Conservation (phyloP, 1,140 invertebrate genomes). For the Ostrea denselamellosa region DNA sequence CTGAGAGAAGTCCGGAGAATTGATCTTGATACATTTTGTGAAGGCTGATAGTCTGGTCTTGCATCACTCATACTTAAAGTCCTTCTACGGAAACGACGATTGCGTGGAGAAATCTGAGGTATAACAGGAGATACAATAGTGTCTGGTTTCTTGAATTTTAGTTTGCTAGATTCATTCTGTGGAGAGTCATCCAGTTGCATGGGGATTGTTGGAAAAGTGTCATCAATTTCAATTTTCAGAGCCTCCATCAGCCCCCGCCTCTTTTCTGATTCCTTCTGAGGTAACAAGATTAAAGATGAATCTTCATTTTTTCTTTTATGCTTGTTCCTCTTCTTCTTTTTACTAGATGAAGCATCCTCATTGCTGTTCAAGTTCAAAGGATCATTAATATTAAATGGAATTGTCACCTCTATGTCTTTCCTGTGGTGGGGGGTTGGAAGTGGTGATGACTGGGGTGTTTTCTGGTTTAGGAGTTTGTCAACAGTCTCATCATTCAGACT, state of each 20-base stretch:
- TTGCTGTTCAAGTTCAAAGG: conserved; percentile 90
- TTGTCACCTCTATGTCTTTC: conserved; percentile 92
- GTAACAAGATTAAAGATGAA: background rate
- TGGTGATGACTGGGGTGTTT: conserved; percentile 92
- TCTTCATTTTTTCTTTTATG: conserved; percentile 72
- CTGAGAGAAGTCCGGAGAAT: conserved; percentile 58
- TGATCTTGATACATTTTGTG: conserved; percentile 66
- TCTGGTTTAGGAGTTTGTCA: conserved; percentile 88
- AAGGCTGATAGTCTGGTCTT: conserved; percentile 53
- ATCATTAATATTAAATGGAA: conserved; percentile 94
- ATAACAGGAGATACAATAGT: conserved; percentile 96
- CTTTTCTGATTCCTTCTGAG: conserved; percentile 53
- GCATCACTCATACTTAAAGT: conserved; percentile 63
- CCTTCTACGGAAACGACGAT: conserved; percentile 81
- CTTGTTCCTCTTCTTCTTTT: conserved; percentile 79
- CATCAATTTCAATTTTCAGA: conserved; percentile 70
- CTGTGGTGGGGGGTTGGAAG: conserved; percentile 90
- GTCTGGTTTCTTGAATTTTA: conserved; percentile 79
- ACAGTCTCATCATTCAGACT: conserved; percentile 92
- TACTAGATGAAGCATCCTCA: conserved; percentile 82
- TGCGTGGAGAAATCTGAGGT: conserved; percentile 87
- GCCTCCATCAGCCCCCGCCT: conserved; percentile 64
- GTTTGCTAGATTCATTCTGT: conserved; percentile 23
- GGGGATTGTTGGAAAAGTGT: background rate
- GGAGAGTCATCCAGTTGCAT: background rate